phyloP scores from a whole-genome alignment of 2,113 vertebrate genomes.

The Nothocercus julius region DNA sequence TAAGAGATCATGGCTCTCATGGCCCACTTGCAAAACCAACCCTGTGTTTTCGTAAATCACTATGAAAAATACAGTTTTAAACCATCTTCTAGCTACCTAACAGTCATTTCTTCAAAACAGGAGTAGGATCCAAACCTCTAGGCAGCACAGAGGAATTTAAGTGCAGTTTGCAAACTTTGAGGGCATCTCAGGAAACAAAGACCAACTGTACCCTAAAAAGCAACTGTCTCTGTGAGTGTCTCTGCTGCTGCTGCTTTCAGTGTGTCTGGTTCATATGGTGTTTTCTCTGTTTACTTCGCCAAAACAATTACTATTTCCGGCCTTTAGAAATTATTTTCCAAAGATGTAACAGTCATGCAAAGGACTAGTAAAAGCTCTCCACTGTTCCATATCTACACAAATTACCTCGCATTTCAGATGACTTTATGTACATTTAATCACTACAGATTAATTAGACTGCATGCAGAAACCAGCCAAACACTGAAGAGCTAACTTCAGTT shows the following conservation, averaged over 20 bases:
- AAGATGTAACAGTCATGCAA: conserved; percentile 68
- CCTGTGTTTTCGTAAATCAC: conserved; percentile 8
- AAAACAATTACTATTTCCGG: conserved; percentile 72
- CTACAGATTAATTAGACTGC: conserved; percentile 82
- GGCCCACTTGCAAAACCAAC: background rate
- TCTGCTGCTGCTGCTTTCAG: background rate
- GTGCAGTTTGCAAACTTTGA: background rate
- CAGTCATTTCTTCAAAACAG: background rate
- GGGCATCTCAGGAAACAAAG: background rate
- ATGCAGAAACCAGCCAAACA: conserved; percentile 75
- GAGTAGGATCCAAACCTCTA: background rate
- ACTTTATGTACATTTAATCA: conserved; percentile 82
- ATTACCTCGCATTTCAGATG: conserved; percentile 75
- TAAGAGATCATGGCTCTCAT: background rate
- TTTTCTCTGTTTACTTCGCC: conserved; percentile 65
- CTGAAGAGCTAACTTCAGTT: conserved; percentile 78
- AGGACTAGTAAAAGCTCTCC: conserved; percentile 68
- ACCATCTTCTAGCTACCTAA: background rate
- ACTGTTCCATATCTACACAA: conserved; percentile 74
- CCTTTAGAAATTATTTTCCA: conserved; percentile 69
- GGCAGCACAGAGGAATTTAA: background rate
- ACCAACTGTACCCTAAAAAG: background rate
- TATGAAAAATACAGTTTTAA: conserved; percentile 31
- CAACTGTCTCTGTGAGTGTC: background rate
- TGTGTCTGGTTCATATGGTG: background rate